Evolutionary conservation across 2,888 invertebrate genomes (phyloP).

Genomic region (Xanthorhoe designata): DNA sequence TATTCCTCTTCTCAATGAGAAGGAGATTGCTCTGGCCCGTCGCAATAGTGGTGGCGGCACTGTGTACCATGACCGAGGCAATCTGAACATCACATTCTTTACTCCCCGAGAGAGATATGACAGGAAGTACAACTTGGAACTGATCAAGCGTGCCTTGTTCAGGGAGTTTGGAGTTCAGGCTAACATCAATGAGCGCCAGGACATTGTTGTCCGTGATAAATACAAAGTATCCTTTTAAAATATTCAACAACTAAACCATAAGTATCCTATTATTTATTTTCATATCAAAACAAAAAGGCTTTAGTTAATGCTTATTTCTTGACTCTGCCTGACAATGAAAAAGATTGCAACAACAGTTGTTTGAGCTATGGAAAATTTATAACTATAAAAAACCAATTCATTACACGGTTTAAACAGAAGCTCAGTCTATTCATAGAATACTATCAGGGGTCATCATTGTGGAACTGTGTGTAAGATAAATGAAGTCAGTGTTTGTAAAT

Average conservation of each 20-base stretch:
- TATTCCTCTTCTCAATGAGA: conserved; percentile 87
- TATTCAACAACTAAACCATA: conserved; percentile 7
- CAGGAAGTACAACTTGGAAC: conserved; percentile 94
- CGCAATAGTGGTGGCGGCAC: conserved; percentile 98
- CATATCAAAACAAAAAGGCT: not conserved
- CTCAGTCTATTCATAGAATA: conserved; percentile 23
- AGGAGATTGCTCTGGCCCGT: conserved; percentile 91
- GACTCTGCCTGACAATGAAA: no score
- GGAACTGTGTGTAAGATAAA: not conserved
- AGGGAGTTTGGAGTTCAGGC: conserved; percentile 93
- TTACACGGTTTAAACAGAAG: not conserved
- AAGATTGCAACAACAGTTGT: not conserved
- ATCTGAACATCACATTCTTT: conserved; percentile 97
- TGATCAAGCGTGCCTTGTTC: conserved; percentile 93
- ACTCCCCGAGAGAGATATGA: conserved; percentile 93
- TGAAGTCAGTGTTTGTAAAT: conserved; percentile 7
- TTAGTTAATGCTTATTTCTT: no score
- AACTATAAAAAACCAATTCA: no score
- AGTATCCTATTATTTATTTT: not conserved
- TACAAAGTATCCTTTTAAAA: conserved; percentile 88
- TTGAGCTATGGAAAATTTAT: no score
- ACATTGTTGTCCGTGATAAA: conserved; percentile 92
- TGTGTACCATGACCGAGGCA: conserved; percentile 98
- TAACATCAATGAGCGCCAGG: conserved; percentile 92
- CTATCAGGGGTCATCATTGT: conserved; percentile 19